A percentile compares a stretch with the other conserved stretches of the same genome.
These are phyloP conservation scores for Sternarchorhynchus goeldii DNA, from an alignment of 2,797 vertebrate genomes.

Conservation along the genomic window DNA sequence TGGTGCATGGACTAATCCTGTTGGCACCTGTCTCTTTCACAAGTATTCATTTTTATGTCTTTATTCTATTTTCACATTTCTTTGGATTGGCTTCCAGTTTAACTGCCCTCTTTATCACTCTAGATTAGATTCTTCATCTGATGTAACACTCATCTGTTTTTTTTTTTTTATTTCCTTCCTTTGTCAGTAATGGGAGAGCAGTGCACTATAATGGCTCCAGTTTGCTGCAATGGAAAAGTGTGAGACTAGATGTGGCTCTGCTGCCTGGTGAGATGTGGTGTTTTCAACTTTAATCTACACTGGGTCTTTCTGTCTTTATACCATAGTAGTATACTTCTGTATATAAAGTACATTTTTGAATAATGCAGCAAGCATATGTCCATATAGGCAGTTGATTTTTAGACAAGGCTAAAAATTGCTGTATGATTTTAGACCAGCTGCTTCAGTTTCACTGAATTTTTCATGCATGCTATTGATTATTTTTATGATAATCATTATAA, in stretches of 20 bases:
- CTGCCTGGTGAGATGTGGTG: constrained; percentile 85
- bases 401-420: too few relatives aligned
- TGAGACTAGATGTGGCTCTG: constrained; percentile 92
- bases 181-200: constrained; percentile 89
- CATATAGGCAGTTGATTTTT: too few relatives aligned
- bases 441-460: too few relatives aligned
- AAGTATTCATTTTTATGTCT: constrained; percentile 81
- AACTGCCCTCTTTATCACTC: constrained; percentile 49
- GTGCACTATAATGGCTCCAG: constrained; percentile 99
- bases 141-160: constrained; percentile 4
- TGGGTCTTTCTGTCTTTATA: constrained; percentile 16
- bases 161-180: constrained; percentile 3
- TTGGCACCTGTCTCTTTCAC: constrained; percentile 98
- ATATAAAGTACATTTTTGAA: too few relatives aligned
- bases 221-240: constrained; percentile 98
- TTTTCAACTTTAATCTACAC: not conserved
- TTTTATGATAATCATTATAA: too few relatives aligned
- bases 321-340: not conserved
- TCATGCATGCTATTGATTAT: too few relatives aligned
- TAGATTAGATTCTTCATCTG: constrained; percentile 3
- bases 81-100: constrained; percentile 47
- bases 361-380: too few relatives aligned
- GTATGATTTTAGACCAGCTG: too few relatives aligned
- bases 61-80: constrained; percentile 3
- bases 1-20: constrained; percentile 98